Evolutionary conservation across 2,797 vertebrate species (phyloP).

Genomic region (Xerus rutilus): DNA sequence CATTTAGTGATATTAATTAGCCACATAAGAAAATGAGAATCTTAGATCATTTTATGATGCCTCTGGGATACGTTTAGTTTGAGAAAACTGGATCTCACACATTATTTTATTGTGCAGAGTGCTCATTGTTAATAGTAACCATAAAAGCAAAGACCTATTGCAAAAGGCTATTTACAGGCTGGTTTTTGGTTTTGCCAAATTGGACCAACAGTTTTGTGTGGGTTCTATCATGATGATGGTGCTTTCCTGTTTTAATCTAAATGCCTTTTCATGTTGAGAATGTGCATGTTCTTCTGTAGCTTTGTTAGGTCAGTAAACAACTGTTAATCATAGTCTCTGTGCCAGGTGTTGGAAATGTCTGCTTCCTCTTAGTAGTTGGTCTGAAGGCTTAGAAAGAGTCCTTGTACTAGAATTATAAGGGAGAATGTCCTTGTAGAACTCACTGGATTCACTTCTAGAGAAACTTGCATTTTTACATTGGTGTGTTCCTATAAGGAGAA

Average conservation of each 20-base stretch:
- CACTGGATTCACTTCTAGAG: not conserved
- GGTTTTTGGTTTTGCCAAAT: slow-evolving; percentile 17
- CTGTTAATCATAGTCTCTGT: not conserved
- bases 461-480: not conserved
- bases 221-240: not conserved
- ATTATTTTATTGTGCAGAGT: not conserved
- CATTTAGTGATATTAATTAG: not conserved
- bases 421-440: not conserved
- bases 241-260: slow-evolving; percentile 22
- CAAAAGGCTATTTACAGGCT: not conserved
- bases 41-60: not conserved
- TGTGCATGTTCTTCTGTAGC: not conserved
- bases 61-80: not conserved
- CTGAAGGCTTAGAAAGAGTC: not conserved
- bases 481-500: not conserved
- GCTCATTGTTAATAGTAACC: not conserved
- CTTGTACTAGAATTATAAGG: not conserved
- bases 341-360: not conserved
- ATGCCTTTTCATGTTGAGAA: not conserved
- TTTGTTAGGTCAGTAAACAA: not conserved
- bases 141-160: not conserved
- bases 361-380: not conserved
- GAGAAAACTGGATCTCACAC: not conserved
- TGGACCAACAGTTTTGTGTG: not conserved
- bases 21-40: not conserved